Conservation (phyloP, 1,140 invertebrate genomes). For the Oryctes rhinoceros region DNA sequence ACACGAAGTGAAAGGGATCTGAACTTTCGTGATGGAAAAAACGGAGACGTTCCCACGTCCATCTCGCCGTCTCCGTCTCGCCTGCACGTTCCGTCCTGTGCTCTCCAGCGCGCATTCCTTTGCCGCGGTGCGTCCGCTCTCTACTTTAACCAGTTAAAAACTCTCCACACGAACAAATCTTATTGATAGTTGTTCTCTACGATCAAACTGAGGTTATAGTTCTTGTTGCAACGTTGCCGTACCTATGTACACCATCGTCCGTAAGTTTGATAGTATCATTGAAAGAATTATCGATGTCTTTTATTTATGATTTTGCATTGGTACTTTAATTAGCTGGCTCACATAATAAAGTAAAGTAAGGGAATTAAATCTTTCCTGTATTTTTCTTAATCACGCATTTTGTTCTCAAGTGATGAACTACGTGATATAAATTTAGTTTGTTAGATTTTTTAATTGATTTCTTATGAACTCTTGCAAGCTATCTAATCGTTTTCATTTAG, state of each 20-base stretch:
- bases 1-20: conserved; percentile 42
- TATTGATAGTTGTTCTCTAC: conserved; percentile 32
- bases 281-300: background rate
- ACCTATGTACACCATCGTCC: background rate
- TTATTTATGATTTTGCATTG: too few relatives aligned
- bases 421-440: too few relatives aligned
- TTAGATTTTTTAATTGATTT: too few relatives aligned
- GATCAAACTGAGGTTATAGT: conserved; percentile 36
- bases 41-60: conserved; percentile 37
- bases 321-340: too few relatives aligned
- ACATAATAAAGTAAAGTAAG: too few relatives aligned
- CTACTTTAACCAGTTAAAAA: conserved; percentile 34
- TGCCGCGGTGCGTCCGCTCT: conserved; percentile 17
- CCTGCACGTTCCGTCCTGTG: background rate
- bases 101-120: conserved; percentile 25
- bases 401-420: too few relatives aligned
- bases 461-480: too few relatives aligned
- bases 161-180: conserved; percentile 31
- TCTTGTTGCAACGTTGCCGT: background rate
- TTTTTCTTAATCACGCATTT: too few relatives aligned
- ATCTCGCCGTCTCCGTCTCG: background rate
- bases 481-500: too few relatives aligned
- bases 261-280: background rate
- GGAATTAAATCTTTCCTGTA: too few relatives aligned
- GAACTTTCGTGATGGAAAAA: conserved; percentile 41